Percentiles rank a stretch among this genome's conserved stretches.
Conservation (phyloP, 2,797 vertebrate species). For the Cynodonichthys magdalenae region DNA sequence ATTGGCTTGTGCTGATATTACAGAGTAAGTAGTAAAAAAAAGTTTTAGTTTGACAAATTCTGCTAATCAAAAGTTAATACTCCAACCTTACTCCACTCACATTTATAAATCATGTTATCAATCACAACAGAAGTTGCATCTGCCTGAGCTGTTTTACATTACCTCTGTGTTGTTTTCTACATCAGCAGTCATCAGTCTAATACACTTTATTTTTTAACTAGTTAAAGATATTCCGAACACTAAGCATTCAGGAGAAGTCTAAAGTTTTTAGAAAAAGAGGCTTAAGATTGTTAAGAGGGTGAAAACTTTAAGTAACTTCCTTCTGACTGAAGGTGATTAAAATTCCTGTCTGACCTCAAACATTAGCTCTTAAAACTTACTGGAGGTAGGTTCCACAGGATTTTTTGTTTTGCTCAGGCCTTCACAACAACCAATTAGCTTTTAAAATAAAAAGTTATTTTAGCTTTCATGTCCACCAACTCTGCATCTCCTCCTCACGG, state of each 20-base stretch:
- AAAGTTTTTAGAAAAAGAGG: constrained; percentile 9
- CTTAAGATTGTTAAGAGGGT: constrained; percentile 30
- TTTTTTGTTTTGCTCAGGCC: constrained; percentile 27
- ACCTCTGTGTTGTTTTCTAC: not conserved
- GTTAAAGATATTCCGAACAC: constrained; percentile 7
- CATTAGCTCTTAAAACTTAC: constrained; percentile 49
- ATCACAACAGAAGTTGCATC: constrained; percentile 31
- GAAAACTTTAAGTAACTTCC: constrained; percentile 44
- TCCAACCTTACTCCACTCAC: constrained; percentile 64
- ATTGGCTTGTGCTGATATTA: constrained; percentile 24
- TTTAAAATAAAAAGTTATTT: constrained; percentile 18
- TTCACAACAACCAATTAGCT: constrained; percentile 62
- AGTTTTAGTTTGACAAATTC: constrained; percentile 54
- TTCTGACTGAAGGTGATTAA: constrained; percentile 55
- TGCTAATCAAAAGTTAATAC: constrained; percentile 71
- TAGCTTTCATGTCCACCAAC: constrained; percentile 33
- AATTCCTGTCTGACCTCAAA: constrained; percentile 51
- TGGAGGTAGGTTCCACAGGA: constrained; percentile 36
- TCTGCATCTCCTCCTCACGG: constrained; percentile 5
- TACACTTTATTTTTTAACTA: not conserved
- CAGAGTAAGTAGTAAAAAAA: constrained; percentile 32
- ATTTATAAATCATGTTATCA: constrained; percentile 65
- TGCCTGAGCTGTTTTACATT: constrained; percentile 10
- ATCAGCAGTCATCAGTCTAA: not conserved
- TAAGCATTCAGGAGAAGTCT: not conserved